A percentile compares a stretch with the other conserved stretches of the same genome.
Evolutionary conservation across 2,113 vertebrate species (phyloP).

Genomic region (Hymenochirus boettgeri): DNA sequence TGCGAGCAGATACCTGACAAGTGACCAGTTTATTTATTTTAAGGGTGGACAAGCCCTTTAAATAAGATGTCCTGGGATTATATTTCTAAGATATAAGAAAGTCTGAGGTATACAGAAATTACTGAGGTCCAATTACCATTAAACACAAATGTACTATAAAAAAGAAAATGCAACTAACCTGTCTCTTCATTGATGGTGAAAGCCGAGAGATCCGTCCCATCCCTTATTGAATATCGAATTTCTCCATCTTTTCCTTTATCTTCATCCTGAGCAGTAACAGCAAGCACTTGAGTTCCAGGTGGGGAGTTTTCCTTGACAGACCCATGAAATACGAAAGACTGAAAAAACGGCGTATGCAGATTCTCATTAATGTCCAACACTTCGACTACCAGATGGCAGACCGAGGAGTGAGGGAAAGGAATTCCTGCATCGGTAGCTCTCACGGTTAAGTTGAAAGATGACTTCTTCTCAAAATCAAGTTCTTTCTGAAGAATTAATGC

Average conservation of each 20-base stretch:
- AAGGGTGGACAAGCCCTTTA: too few species aligned
- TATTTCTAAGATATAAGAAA: too few species aligned
- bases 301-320: conserved; percentile 77
- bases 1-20: too few species aligned
- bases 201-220: conserved; percentile 78
- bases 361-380: conserved; percentile 93
- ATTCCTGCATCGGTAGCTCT: conserved; percentile 79
- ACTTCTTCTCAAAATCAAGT: conserved; percentile 82
- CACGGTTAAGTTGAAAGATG: conserved; percentile 81
- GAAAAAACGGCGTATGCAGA: conserved; percentile 75
- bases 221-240: conserved; percentile 79
- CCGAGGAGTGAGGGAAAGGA: conserved; percentile 77
- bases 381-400: conserved; percentile 81
- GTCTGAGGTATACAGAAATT: too few species aligned
- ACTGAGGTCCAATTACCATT: too few species aligned
- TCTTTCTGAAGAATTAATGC: conserved; percentile 79
- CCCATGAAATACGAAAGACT: conserved; percentile 77
- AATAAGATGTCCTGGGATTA: too few species aligned
- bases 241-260: conserved; percentile 83
- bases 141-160: too few species aligned
- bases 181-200: conserved; percentile 84
- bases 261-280: conserved; percentile 71
- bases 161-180: conserved; percentile 69
- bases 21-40: too few species aligned
- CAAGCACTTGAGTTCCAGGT: conserved; percentile 71